Conservation (phyloP, 2,888 invertebrate genomes). For the Brachylomia viminalis region DNA sequence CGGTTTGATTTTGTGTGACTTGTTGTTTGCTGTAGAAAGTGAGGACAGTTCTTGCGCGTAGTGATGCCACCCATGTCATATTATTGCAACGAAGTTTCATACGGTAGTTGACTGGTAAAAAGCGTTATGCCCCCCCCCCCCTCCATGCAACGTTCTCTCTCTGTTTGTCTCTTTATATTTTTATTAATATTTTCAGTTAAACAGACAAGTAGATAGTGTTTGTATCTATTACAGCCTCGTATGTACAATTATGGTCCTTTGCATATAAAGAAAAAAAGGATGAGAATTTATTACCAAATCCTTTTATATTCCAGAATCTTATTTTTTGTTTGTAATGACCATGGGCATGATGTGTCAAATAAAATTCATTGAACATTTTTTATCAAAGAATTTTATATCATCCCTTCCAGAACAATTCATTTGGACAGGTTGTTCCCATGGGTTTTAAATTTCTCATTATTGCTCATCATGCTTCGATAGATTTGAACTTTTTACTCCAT, state of each 20-base stretch:
- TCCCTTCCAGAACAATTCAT: slow-evolving; percentile 38
- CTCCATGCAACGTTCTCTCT: no score
- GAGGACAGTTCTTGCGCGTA: neutral
- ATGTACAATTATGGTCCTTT: no score
- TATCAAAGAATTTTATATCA: neutral
- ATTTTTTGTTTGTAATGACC: neutral
- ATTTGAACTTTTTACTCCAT: slow-evolving; percentile 34
- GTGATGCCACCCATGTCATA: slow-evolving; percentile 9
- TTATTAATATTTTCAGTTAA: neutral
- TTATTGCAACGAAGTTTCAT: neutral
- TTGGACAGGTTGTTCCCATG: slow-evolving; percentile 62
- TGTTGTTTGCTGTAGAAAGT: slow-evolving; percentile 32
- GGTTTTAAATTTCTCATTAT: slow-evolving; percentile 62
- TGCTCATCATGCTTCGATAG: slow-evolving; percentile 59
- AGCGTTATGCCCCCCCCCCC: no score
- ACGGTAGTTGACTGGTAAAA: no score
- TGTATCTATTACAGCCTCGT: neutral
- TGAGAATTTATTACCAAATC: no score
- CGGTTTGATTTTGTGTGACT: slow-evolving; percentile 9
- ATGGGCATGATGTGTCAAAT: slow-evolving; percentile 1
- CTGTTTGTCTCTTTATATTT: no score
- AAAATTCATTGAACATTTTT: slow-evolving; percentile 13
- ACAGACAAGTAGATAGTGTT: neutral
- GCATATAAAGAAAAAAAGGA: no score
- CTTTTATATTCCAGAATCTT: neutral